Evolutionary conservation across 2,797 vertebrate species (phyloP), one percentile per base, ranked within the genome.

Genomic region (Anniella stebbinsi): DNA sequence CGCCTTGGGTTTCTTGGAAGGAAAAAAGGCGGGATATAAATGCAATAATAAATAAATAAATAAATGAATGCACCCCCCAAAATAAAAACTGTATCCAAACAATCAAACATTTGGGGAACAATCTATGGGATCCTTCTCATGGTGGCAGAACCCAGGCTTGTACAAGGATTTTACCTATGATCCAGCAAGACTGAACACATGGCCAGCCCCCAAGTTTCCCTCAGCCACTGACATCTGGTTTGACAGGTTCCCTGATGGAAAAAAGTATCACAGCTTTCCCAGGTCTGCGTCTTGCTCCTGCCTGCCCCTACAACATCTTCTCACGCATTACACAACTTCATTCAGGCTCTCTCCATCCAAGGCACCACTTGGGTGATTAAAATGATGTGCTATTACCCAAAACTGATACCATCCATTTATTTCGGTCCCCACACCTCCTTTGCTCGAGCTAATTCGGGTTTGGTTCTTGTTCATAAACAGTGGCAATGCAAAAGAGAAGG

Each of bases 401-500:
- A 94, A 57, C 86, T 81, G 70, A 93, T 84, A 25, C 30, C 67
- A 23, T 17, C 33, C 0, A 54, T 76, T 63, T 87, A 87, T 81
- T 77, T 78, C 60, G 76, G 72, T 38, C 17, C 57, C 76, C 78
- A 11, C 87, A 76, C 78, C 25, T 81, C 91, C 57, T 92, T 90
- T 93, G 72, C 88, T 93, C 93, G 93, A 84, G 91, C 95, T 96
- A 95, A 96, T 96, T 94, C 95, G 91, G 91, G 87, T 70, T 91
- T 85, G 80, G 84, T 96, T 96, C 95, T 93, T 81, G 94, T 95
- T 96, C 93, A 92, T 95, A 94, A 94, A 93, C 96, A 94, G 92
- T 92, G 96, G 95, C 93, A 95, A 95, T 54, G 25, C 21, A 10
- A 94, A 80, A 96, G 92, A 93, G 93, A 95, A 97, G 96, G 96